Evolutionary conservation across 1,140 invertebrate genomes (phyloP), one percentile per base, ranked within the genome.

Genomic region (Zaprionus vittiger): DNA sequence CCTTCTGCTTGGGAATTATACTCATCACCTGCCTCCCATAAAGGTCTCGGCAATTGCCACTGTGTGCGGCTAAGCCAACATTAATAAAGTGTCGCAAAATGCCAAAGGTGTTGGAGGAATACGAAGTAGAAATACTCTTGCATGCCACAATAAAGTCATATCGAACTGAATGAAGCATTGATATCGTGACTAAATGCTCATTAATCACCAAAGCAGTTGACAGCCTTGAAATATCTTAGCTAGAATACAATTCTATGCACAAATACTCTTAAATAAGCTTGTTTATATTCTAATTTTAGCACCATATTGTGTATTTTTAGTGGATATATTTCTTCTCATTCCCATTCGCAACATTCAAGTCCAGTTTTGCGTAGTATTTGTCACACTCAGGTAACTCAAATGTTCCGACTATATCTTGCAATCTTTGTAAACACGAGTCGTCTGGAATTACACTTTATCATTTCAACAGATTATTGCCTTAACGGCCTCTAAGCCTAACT

Each of bases 11-110:
- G 34, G 31, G 7, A 64, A 47, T 49, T 66, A 59, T 59, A 63
- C 41, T 49, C 31, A 20, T 61, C 57, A 73, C 37, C 55, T 57
- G 71, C 28, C n/a, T 15, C 7, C 49, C 54, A 52, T 52, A 73
- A 68, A 61, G 5, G 34, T 14, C 14, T 34, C 26, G 41, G 28
- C 37, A 71, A 44, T 64, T 65, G 52, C 24, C 26, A 5, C 37
- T 34, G 59, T 38, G 11, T 56, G 47, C 62, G 68, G 20, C 22
- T 44, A 15, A 34, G 31, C 28, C n/a, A 17, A 66, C 70, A 49
- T 59, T 38, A 38, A 73, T 38, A 66, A 66, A 49, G 24, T 17
- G 31, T 41, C 17, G 1, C 34, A 5, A 24, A 17, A 37, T 49
- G 47, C n/a, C 20, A 49, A 22, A 49, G 47, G 11, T 49, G 17